These are phyloP conservation scores for Castor canadensis DNA, from an alignment of 2,113 vertebrate species.

Conservation along the genomic window DNA sequence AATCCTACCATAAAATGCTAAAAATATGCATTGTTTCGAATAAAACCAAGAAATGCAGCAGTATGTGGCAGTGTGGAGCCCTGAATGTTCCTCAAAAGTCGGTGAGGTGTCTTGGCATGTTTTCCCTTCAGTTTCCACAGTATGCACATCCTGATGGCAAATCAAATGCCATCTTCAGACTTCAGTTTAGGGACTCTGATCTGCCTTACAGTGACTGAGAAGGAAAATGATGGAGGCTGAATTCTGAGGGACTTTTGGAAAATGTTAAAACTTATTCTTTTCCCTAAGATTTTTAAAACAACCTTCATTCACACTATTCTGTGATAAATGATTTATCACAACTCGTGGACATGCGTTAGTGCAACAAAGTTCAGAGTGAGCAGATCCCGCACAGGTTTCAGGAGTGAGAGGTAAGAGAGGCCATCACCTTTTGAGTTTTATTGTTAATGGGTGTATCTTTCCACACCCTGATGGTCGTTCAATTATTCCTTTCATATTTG, in stretches of 20 bases:
- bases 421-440: neutral
- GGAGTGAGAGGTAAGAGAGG: neutral
- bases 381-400: too few species aligned
- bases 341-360: neutral
- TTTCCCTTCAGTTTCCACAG: constrained; percentile 14
- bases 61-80: constrained; percentile 73
- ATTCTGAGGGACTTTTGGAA: neutral
- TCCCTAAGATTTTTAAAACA: neutral
- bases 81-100: constrained; percentile 64
- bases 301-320: neutral
- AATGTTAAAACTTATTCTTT: neutral
- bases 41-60: constrained; percentile 81
- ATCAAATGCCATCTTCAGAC: neutral
- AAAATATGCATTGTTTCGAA: constrained; percentile 79
- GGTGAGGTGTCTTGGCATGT: neutral
- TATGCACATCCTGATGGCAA: neutral
- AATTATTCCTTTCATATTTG: neutral
- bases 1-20: constrained; percentile 78
- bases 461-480: neutral
- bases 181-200: neutral
- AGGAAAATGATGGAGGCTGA: neutral
- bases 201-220: neutral
- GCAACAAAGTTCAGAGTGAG: neutral
- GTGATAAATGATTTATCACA: neutral
- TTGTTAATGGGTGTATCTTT: neutral